Evolutionary conservation across 35 echinoderm and acorn worm species (phyloP).

Genomic region (Amphiura filiformis): DNA sequence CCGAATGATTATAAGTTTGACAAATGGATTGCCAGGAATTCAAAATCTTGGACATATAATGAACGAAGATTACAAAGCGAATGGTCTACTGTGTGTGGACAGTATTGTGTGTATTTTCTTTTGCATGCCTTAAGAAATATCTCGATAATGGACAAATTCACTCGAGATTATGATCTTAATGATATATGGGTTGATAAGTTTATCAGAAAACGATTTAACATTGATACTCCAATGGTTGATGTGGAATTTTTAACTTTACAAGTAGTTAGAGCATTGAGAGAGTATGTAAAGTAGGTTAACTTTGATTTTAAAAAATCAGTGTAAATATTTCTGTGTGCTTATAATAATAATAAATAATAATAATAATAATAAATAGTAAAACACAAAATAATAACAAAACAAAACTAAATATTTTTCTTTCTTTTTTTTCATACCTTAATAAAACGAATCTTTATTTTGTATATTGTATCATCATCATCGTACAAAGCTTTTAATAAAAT

Average conservation of each 20-base stretch:
- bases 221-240: neutral
- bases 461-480: too few species aligned
- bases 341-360: too few species aligned
- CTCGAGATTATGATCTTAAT: neutral
- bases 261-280: neutral
- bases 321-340: too few species aligned
- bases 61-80: neutral
- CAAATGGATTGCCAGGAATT: neutral
- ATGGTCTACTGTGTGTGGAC: constrained; percentile 26
- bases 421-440: too few species aligned
- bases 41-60: neutral
- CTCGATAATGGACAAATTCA: neutral
- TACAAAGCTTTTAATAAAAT: too few species aligned
- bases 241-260: neutral
- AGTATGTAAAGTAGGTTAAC: neutral
- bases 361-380: too few species aligned
- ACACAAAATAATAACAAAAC: too few species aligned
- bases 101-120: constrained; percentile 36
- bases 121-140: constrained; percentile 4
- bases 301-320: too few species aligned
- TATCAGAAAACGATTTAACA: neutral
- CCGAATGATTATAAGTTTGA: neutral
- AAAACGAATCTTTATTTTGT: too few species aligned
- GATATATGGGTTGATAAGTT: constrained; percentile 14
- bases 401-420: too few species aligned